Conservation (phyloP, 2,888 invertebrate genomes). For the Neria commutata region DNA sequence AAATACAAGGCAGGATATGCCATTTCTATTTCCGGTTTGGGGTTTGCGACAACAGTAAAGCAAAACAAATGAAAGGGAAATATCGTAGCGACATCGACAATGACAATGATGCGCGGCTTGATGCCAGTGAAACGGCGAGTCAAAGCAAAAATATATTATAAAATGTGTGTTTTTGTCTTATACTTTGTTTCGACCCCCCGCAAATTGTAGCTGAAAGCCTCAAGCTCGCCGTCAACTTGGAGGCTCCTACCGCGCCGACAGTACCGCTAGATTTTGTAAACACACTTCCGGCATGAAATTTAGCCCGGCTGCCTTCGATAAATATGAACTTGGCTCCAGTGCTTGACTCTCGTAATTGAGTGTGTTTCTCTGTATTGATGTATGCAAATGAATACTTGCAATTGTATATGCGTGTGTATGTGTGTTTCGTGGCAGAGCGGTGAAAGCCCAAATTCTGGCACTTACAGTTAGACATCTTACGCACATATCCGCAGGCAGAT, state of each 20-base stretch:
- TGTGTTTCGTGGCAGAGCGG: slow-evolving; percentile 34
- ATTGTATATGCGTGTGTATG: slow-evolving; percentile 5
- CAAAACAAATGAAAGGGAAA: neutral
- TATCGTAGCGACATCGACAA: neutral
- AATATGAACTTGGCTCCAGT: slow-evolving; percentile 1
- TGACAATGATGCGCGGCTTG: neutral
- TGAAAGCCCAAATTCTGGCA: too few species aligned
- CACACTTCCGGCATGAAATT: slow-evolving; percentile 43
- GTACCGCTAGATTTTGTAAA: slow-evolving; percentile 14
- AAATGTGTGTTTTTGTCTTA: too few species aligned
- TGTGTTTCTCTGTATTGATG: slow-evolving; percentile 23
- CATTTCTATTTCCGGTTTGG: too few species aligned
- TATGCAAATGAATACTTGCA: neutral
- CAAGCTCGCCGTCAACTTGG: slow-evolving; percentile 1
- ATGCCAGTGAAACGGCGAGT: neutral
- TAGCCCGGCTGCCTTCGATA: slow-evolving; percentile 19
- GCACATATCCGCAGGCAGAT: too few species aligned
- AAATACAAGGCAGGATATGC: too few species aligned
- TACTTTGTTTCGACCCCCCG: too few species aligned
- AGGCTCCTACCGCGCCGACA: neutral
- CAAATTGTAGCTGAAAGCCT: too few species aligned
- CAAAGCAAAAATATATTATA: too few species aligned
- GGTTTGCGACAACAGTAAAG: neutral
- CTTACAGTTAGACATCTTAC: too few species aligned
- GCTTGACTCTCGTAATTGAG: slow-evolving; percentile 26